Evolutionary conservation across 2,113 vertebrate species (phyloP).

Genomic region (Elaphurus davidianus): DNA sequence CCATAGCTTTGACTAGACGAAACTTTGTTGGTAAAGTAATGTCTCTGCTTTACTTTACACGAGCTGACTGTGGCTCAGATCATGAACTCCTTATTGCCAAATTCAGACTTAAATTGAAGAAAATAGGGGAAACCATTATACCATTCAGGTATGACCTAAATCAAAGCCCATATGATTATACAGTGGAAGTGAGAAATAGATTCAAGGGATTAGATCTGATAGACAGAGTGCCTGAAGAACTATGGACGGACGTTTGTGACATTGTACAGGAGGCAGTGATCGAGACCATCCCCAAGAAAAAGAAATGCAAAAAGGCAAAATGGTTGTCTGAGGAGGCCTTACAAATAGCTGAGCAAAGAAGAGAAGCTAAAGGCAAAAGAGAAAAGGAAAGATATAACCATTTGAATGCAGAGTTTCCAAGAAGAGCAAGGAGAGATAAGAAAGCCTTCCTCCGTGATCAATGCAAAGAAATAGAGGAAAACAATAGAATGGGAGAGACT

Average conservation of each 20-base stretch:
- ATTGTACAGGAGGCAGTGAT: not conserved
- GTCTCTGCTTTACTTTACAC: not conserved
- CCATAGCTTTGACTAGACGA: not conserved
- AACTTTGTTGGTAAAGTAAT: not conserved
- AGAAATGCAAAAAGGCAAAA: not conserved
- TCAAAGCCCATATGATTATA: too few species aligned
- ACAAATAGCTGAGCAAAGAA: not conserved
- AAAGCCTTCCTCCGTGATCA: not conserved
- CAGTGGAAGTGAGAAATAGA: not conserved
- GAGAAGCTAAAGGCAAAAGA: not conserved
- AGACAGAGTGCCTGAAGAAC: not conserved
- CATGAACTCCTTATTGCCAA: not conserved
- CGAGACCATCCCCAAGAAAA: not conserved
- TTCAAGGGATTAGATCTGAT: not conserved
- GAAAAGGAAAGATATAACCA: not conserved
- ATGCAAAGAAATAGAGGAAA: not conserved
- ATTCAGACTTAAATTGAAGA: not conserved
- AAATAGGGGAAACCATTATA: not conserved
- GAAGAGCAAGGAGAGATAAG: not conserved
- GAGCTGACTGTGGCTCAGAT: not conserved
- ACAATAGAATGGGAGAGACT: not conserved
- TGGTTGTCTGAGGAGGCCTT: not conserved
- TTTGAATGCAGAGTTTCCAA: not conserved
- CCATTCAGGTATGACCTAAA: not conserved
- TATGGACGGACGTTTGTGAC: fast-evolving